Evolutionary conservation across 2,113 vertebrate genomes (phyloP).

Genomic region (Lanius collurio): DNA sequence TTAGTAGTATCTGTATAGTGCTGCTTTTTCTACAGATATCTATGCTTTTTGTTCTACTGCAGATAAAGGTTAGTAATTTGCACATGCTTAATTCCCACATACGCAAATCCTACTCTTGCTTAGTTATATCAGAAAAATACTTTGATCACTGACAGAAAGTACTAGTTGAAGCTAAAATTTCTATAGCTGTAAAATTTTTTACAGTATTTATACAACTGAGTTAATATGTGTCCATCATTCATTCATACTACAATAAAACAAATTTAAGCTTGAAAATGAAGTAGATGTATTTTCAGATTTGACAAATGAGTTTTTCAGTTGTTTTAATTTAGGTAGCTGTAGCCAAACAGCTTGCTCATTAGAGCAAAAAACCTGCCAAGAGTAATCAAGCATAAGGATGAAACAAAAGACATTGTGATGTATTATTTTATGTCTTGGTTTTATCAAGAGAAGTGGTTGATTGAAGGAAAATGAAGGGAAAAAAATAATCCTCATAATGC

Average conservation of each 20-base stretch:
- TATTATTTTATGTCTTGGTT: not conserved
- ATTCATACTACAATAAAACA: not conserved
- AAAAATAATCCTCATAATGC: not conserved
- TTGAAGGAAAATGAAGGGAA: not conserved
- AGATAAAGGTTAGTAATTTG: not conserved
- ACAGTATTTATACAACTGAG: not conserved
- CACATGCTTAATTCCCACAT: not conserved
- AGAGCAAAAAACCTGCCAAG: conserved; percentile 53
- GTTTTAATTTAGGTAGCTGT: conserved; percentile 33
- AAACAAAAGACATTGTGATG: conserved; percentile 48
- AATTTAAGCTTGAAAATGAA: conserved; percentile 19
- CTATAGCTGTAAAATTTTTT: not conserved
- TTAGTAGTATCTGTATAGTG: not conserved
- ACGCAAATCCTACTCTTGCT: not conserved
- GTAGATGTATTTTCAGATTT: conserved; percentile 2
- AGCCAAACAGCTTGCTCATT: conserved; percentile 45
- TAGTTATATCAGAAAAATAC: not conserved
- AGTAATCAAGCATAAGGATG: conserved; percentile 20
- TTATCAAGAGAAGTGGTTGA: conserved; percentile 7
- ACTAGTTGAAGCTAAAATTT: not conserved
- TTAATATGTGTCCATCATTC: not conserved
- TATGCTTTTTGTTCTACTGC: not conserved
- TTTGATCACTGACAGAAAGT: not conserved
- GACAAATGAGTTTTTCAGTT: conserved; percentile 30
- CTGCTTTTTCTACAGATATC: not conserved